phyloP scores from a whole-genome alignment of 2,797 vertebrate species.

The Argentina silus region DNA sequence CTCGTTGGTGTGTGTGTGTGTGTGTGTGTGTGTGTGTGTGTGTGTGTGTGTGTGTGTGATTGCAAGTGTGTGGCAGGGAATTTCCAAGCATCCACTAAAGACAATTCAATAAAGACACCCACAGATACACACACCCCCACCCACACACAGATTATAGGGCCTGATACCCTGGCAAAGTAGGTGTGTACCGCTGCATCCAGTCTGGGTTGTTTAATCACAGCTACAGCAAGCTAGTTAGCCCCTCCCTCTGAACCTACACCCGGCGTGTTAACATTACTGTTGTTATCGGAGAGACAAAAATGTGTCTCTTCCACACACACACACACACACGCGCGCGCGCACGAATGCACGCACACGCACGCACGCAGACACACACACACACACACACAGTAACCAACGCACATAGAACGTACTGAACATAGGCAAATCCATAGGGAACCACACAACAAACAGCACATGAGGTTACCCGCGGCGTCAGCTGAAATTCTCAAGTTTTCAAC shows the following conservation, averaged over 20 bases:
- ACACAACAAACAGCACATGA: not conserved
- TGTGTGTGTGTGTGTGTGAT: slow-evolving; percentile 1
- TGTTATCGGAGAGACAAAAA: too few relatives aligned
- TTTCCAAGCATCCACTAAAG: slow-evolving; percentile 59
- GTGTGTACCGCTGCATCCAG: too few relatives aligned
- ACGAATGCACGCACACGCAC: not conserved
- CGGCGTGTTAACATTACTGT: too few relatives aligned
- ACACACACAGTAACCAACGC: not conserved
- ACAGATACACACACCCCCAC: not conserved
- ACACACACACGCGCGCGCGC: not conserved
- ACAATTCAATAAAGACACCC: slow-evolving; percentile 43
- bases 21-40: slow-evolving; percentile 3
- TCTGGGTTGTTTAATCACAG: not conserved
- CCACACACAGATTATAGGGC: slow-evolving; percentile 19
- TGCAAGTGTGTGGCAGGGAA: slow-evolving; percentile 23
- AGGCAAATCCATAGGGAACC: not conserved
- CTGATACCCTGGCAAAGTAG: not conserved
- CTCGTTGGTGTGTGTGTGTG: slow-evolving; percentile 29
- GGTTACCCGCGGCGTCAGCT: not conserved
- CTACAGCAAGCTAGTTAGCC: not conserved
- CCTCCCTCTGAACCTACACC: not conserved
- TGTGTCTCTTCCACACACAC: not conserved
- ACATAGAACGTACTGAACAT: not conserved
- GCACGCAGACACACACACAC: slow-evolving; percentile 2
- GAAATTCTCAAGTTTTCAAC: not conserved